Percentiles rank a stretch among this genome's conserved stretches.
Conservation (phyloP, 2,113 vertebrate genomes). For the Corythaixoides concolor region DNA sequence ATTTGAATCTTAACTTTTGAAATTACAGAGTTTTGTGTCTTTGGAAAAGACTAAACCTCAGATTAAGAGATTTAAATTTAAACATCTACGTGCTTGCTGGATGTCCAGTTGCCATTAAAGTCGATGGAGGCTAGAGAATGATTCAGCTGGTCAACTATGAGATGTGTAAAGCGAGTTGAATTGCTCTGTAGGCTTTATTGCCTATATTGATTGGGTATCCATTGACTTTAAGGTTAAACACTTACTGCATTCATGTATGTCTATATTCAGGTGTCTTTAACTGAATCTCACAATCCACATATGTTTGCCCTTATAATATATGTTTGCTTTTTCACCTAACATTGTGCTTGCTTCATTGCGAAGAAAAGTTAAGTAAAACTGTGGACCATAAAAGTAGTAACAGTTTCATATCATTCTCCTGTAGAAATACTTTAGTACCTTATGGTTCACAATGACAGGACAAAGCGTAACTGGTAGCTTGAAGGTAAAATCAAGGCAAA, state of each 20-base stretch:
- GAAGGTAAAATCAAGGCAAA: not conserved
- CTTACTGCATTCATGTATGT: rapidly evolving
- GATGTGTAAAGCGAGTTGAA: not conserved
- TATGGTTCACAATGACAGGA: not conserved
- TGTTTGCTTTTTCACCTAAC: not conserved
- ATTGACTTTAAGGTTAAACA: not conserved
- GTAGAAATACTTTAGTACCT: not conserved
- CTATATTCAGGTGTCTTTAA: not conserved
- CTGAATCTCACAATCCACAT: not conserved
- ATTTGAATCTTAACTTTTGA: not conserved
- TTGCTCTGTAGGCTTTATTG: not conserved
- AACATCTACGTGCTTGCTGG: not conserved
- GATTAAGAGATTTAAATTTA: not conserved
- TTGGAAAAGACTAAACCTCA: not conserved
- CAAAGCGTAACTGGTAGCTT: not conserved
- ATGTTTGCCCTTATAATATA: not conserved
- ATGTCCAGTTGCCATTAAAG: not conserved
- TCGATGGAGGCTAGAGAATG: not conserved
- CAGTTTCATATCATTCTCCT: not conserved
- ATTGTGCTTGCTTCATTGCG: not conserved
- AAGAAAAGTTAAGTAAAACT: not conserved
- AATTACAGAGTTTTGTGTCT: not conserved
- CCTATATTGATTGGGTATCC: not conserved
- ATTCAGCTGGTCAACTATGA: not conserved
- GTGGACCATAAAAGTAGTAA: not conserved